A percentile compares a stretch with the other conserved stretches of the same genome.
phyloP scores from a whole-genome alignment of 2,113 vertebrate species.

The Platycercus adscitus region DNA sequence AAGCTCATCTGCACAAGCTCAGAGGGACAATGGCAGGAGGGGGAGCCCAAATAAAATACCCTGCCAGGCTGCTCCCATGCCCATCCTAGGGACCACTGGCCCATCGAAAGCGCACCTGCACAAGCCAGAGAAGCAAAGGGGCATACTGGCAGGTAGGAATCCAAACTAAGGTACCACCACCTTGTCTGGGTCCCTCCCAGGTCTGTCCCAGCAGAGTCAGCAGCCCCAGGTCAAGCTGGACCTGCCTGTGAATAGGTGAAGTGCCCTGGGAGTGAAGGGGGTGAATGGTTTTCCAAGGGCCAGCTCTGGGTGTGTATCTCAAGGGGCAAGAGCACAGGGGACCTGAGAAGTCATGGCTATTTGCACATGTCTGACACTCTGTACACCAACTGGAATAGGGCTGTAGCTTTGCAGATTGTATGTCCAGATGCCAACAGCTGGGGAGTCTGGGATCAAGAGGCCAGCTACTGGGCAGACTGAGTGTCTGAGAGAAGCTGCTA shows the following conservation, averaged over 20 bases:
- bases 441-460: not conserved
- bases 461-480: not conserved
- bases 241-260: not conserved
- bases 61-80: not conserved
- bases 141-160: not conserved
- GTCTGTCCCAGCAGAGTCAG: not conserved
- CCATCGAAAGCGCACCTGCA: not conserved
- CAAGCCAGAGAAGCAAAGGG: not conserved
- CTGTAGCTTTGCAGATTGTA: fast-evolving
- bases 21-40: not conserved
- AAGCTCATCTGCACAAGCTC: not conserved
- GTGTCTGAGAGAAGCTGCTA: not conserved
- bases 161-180: not conserved
- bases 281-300: no score
- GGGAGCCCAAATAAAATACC: not conserved
- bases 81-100: not conserved
- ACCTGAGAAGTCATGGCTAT: not conserved
- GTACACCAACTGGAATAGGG: not conserved
- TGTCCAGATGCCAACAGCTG: not conserved
- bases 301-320: not conserved
- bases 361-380: not conserved
- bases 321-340: not conserved
- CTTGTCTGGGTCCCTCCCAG: not conserved
- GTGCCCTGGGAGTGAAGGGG: not conserved
- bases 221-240: not conserved